These are phyloP conservation scores for Mactra quadrangularis DNA, from an alignment of 1,140 invertebrate species.

Conservation along the genomic window DNA sequence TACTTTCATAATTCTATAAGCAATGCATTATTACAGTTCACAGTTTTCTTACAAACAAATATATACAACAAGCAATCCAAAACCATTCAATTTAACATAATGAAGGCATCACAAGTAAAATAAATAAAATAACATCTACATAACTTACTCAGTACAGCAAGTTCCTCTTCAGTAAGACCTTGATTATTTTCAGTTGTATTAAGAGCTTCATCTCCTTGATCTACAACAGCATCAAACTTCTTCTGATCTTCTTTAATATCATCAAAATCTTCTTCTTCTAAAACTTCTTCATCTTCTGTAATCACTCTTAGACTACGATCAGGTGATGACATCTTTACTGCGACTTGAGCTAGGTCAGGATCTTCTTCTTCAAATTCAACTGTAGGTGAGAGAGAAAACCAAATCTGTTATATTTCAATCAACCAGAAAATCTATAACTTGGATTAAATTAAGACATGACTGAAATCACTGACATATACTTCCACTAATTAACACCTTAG, in stretches of 20 bases:
- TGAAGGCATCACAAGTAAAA: too few relatives aligned
- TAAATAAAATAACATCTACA: too few relatives aligned
- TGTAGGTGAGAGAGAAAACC: too few relatives aligned
- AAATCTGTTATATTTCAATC: too few relatives aligned
- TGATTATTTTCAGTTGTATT: conserved; percentile 64
- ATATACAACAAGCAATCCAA: background rate
- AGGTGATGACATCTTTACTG: conserved; percentile 63
- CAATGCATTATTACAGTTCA: background rate
- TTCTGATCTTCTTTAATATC: conserved; percentile 42
- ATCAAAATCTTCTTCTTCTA: conserved; percentile 65
- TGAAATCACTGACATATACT: too few relatives aligned
- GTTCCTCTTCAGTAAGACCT: conserved; percentile 75
- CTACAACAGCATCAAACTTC: conserved; percentile 26
- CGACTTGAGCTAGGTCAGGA: conserved; percentile 50
- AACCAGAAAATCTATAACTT: too few relatives aligned
- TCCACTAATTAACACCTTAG: too few relatives aligned
- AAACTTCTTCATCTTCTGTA: conserved; percentile 76
- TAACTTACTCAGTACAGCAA: conserved; percentile 76
- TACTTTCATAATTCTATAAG: background rate
- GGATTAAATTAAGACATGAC: too few relatives aligned
- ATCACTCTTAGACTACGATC: conserved; percentile 76
- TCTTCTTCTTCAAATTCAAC: conserved; percentile 63
- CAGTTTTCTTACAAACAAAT: background rate
- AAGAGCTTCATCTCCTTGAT: conserved; percentile 70
- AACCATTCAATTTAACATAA: too few relatives aligned